Evolutionary conservation across 2,888 invertebrate species (phyloP), one percentile per base, ranked within the genome.

Genomic region (Drosophila monieri): DNA sequence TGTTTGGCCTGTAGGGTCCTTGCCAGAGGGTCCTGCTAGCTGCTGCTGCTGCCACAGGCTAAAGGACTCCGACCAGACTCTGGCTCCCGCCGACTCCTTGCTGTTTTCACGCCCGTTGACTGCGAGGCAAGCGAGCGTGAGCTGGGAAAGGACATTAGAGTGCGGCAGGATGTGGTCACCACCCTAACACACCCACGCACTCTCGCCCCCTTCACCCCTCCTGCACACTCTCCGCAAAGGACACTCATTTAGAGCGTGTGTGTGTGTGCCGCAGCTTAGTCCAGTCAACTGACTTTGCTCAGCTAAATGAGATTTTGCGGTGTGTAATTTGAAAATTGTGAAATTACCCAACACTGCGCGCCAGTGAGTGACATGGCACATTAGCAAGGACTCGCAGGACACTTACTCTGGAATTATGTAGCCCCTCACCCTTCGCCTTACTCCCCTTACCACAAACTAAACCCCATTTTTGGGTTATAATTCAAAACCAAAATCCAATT

Each of bases 401-500:
- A 46, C 64, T 53, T 52, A 51, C 15, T 12, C 37, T 9, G 27
- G n/a, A n/a, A 15, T 14, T 32, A 18, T 3, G 9, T 9, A 27
- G 9, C 27, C 27, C 9, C 9, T 3, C 9, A 8, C 9, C 27
- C 27, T n/a, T n/a, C n/a, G n/a, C n/a, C n/a, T n/a, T n/a, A 27
- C 27, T 27, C 18, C 8, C 25, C 25, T 23, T 6, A 30, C 25
- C 30, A n/a, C 47, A 41, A 32, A 37, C 54, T 46, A 1, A 9
- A 41, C 39, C 39, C 18, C 39, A 8, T 41, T 8, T 41, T 41
- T 41, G 18, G 39, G 46, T 44, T 44, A 64, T 66, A 80, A 77
- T 61, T 74, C 78, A 78, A 54, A 75, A 69, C 8, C 8, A 39
- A 59, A 58, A 67, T 67, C 69, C 69, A 65, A 74, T 70, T 85